These are phyloP conservation scores for Ceraclea dissimilis DNA, from an alignment of 2,888 invertebrate genomes.

Conservation along the genomic window DNA sequence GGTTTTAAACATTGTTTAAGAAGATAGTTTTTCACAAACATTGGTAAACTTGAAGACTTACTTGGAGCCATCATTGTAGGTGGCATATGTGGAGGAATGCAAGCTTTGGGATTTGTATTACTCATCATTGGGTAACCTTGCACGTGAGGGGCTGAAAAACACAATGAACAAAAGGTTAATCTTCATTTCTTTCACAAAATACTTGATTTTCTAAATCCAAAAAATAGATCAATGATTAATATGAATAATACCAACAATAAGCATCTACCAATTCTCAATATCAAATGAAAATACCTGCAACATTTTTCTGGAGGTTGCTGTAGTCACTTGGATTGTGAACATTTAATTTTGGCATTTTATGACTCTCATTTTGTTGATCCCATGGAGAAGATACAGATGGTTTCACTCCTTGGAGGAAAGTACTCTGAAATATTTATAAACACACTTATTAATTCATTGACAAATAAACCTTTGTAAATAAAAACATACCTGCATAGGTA, in stretches of 20 bases:
- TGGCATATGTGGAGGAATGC: background rate
- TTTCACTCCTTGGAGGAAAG: conserved; percentile 49
- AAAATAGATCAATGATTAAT: no score
- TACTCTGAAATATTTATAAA: background rate
- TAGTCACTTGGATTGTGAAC: background rate
- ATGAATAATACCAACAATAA: no score
- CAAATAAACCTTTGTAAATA: no score
- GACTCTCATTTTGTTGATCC: conserved; percentile 43
- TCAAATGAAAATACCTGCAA: background rate
- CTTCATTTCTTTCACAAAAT: no score
- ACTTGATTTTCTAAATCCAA: no score
- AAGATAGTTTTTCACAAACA: no score
- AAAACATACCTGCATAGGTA: no score
- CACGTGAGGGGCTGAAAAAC: background rate
- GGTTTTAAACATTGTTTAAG: no score
- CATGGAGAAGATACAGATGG: conserved; percentile 54
- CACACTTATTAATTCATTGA: no score
- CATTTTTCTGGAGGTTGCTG: background rate
- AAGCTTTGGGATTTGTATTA: background rate
- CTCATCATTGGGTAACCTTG: background rate
- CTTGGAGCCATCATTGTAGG: background rate
- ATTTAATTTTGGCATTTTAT: conserved; percentile 28
- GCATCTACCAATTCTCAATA: no score
- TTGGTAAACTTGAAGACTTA: background rate
- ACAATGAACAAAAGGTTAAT: no score